These are phyloP conservation scores for Tiaroga cobitis DNA, from an alignment of 2,797 vertebrate species.

Conservation along the genomic window DNA sequence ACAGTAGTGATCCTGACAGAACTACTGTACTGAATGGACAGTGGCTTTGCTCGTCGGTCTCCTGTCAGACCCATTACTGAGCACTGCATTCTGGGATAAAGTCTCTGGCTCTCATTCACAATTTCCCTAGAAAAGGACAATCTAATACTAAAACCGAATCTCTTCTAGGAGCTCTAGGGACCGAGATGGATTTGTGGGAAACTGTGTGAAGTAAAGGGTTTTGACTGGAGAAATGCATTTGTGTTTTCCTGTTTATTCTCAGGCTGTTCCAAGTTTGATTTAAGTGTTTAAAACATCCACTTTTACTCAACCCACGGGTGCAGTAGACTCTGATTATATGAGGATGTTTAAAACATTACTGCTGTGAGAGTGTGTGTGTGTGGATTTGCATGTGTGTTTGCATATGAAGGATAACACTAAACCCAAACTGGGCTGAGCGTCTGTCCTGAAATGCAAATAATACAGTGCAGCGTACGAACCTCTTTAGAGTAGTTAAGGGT, in stretches of 20 bases:
- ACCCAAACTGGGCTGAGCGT: not conserved
- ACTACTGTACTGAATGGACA: not conserved
- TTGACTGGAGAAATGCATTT: not conserved
- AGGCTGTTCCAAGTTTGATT: not conserved
- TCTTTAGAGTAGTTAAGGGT: not conserved
- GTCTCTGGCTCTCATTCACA: not conserved
- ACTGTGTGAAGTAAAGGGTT: not conserved
- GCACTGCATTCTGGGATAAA: not conserved
- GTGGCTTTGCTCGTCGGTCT: not conserved
- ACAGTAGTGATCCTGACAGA: no score
- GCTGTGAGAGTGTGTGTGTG: not conserved
- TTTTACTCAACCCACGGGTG: constrained; percentile 15
- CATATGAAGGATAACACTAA: not conserved
- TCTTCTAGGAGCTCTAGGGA: not conserved
- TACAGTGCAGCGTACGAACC: not conserved
- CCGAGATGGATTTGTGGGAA: not conserved
- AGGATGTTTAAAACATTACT: constrained; percentile 40
- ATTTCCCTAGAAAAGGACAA: not conserved
- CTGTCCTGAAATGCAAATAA: not conserved
- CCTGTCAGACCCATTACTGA: not conserved
- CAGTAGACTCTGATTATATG: not conserved
- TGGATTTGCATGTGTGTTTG: not conserved
- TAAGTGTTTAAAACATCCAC: constrained; percentile 38
- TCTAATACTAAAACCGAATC: not conserved
- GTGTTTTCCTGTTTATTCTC: constrained; percentile 5